phyloP scores from a whole-genome alignment of 1,140 invertebrate genomes.

The Aphis craccivora region DNA sequence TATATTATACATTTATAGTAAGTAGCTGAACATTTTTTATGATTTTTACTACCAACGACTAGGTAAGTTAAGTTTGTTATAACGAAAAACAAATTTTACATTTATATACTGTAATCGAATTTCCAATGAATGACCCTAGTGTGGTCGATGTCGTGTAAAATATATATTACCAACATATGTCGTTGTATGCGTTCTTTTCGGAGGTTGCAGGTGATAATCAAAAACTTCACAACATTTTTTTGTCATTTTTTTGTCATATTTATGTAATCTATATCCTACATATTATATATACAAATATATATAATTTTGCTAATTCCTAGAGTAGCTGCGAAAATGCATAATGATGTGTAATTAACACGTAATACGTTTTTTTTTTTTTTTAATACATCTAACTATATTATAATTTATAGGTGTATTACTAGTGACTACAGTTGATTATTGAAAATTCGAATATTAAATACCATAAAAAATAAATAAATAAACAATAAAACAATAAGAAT shows the following conservation, averaged over 20 bases:
- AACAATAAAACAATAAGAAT: neutral
- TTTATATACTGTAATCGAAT: neutral
- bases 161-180: too few relatives aligned
- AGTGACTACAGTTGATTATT: neutral
- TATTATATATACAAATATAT: too few relatives aligned
- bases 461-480: neutral
- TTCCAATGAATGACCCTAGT: neutral
- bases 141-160: neutral
- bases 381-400: neutral
- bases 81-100: neutral
- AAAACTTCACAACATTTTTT: neutral
- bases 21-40: too few relatives aligned
- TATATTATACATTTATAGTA: neutral
- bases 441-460: neutral
- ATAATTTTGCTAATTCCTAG: neutral
- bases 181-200: neutral
- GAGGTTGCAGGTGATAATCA: neutral
- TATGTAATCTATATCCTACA: too few relatives aligned
- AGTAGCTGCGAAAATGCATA: neutral
- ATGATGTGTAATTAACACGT: neutral
- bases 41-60: neutral
- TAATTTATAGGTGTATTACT: neutral
- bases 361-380: too few relatives aligned
- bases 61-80: neutral
- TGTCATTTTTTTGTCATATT: neutral